These are phyloP conservation scores for Pristionchus arcanus DNA, from an alignment of 2,888 invertebrate genomes.

Conservation along the genomic window DNA sequence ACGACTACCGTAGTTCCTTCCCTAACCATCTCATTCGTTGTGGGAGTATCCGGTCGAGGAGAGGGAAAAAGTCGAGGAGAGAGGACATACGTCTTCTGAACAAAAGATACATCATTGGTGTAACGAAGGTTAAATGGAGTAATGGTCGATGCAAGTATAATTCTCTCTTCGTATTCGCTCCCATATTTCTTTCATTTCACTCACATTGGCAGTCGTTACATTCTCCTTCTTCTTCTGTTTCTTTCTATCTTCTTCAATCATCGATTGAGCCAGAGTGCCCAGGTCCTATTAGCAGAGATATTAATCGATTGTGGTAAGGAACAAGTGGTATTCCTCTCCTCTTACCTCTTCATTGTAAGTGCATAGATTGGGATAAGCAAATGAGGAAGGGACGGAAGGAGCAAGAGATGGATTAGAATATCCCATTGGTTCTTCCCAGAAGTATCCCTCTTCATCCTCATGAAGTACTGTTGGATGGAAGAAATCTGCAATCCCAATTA, in stretches of 20 bases:
- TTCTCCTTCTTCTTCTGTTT: not conserved
- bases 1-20: not conserved
- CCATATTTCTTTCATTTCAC: not conserved
- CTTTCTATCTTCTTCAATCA: not conserved
- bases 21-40: not conserved
- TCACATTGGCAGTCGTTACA: not conserved
- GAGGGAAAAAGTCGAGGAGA: not conserved
- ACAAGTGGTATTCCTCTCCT: not conserved
- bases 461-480: not conserved
- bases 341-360: not conserved
- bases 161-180: no score
- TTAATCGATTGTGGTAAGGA: no score
- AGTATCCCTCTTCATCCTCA: not conserved
- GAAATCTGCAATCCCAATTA: not conserved
- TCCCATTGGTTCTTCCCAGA: not conserved
- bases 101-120: not conserved
- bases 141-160: not conserved
- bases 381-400: not conserved
- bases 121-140: not conserved
- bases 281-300: not conserved
- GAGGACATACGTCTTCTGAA: not conserved
- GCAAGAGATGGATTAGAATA: not conserved
- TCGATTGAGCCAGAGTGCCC: not conserved
- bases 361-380: not conserved
- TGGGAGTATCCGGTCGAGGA: not conserved